These are phyloP conservation scores for Hippoglossus stenolepis DNA, from an alignment of 2,113 vertebrate species.

Conservation along the genomic window DNA sequence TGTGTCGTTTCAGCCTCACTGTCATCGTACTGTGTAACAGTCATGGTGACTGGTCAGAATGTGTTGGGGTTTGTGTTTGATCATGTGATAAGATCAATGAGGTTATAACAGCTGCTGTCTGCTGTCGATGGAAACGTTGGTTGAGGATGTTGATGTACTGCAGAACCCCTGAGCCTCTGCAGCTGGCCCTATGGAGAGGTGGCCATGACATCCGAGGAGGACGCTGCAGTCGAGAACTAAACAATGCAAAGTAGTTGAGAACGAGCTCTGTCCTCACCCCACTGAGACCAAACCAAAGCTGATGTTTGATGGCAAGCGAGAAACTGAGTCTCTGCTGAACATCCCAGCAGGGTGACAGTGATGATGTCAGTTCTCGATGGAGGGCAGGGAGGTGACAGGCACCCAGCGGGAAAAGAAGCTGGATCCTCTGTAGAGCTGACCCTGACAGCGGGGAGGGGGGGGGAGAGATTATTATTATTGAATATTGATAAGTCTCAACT, in stretches of 20 bases:
- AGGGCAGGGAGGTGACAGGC: slow-evolving; percentile 59
- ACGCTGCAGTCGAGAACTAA: too few species aligned
- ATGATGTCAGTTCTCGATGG: slow-evolving; percentile 46
- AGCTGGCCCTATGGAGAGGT: not conserved
- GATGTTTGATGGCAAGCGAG: too few species aligned
- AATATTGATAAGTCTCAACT: too few species aligned
- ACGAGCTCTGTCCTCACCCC: not conserved
- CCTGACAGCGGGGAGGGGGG: slow-evolving; percentile 65
- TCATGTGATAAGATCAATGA: too few species aligned
- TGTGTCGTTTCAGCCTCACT: too few species aligned
- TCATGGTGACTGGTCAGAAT: too few species aligned
- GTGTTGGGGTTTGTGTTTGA: too few species aligned
- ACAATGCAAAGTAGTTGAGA: not conserved
- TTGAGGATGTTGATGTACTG: too few species aligned
- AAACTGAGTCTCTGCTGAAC: not conserved
- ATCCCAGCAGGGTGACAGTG: slow-evolving; percentile 1
- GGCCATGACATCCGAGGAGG: not conserved
- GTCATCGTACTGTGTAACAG: too few species aligned
- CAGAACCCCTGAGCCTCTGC: too few species aligned
- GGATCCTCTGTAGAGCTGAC: slow-evolving; percentile 90
- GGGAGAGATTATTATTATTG: too few species aligned
- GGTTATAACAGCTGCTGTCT: not conserved
- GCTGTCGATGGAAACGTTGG: not conserved
- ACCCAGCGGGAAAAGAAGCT: slow-evolving; percentile 90
- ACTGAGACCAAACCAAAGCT: not conserved